Evolutionary conservation across 2,113 vertebrate species (phyloP).

Genomic region (Echinops telfairi): DNA sequence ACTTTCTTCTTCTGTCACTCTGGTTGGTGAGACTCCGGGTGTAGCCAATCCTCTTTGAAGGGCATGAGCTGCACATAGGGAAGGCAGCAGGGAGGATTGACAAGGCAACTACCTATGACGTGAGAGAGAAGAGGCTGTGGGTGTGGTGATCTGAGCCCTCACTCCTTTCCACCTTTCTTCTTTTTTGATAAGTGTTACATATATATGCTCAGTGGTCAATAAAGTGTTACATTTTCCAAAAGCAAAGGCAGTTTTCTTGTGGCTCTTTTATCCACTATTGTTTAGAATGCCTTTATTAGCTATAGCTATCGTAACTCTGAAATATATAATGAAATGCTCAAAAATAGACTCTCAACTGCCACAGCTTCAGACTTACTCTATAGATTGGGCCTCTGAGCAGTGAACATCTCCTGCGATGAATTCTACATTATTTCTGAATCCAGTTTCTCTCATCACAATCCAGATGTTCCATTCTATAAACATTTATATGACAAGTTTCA

Average conservation of each 20-base stretch:
- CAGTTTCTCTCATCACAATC: constrained; percentile 23
- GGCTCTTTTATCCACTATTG: neutral
- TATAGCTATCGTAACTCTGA: neutral
- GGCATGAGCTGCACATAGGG: neutral
- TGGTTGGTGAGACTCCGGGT: neutral
- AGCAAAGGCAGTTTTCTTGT: constrained; percentile 24
- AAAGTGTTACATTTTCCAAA: neutral
- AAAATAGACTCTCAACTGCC: neutral
- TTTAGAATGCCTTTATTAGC: neutral
- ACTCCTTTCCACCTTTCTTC: neutral
- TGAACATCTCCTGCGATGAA: neutral
- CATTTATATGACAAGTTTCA: constrained; percentile 18
- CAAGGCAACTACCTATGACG: constrained; percentile 36
- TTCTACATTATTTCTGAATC: neutral
- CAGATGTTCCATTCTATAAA: constrained; percentile 44
- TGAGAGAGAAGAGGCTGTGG: neutral
- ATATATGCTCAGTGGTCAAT: neutral
- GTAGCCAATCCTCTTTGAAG: constrained; percentile 24
- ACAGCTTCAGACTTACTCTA: constrained; percentile 4
- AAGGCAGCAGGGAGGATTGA: constrained; percentile 23
- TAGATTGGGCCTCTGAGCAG: neutral
- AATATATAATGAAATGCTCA: neutral
- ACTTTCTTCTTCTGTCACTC: constrained; percentile 58
- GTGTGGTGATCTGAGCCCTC: neutral
- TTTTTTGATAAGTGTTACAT: constrained; percentile 12